phyloP scores from a whole-genome alignment of 1,140 invertebrate species.

The Lasioglossum baleicum region DNA sequence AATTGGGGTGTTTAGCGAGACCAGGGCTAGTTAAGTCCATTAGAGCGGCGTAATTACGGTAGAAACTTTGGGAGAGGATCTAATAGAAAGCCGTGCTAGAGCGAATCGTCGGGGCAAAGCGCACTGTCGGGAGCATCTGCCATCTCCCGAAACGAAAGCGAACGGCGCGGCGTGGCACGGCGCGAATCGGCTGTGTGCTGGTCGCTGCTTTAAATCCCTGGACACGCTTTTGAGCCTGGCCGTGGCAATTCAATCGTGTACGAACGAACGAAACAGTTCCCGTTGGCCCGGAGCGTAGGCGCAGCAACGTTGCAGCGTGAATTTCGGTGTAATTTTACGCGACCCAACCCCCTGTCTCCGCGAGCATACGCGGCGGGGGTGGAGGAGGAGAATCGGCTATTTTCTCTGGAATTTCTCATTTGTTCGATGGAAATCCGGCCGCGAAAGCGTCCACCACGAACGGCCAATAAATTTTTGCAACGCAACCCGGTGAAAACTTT shows the following conservation, averaged over 20 bases:
- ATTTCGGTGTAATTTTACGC: slow-evolving; percentile 36
- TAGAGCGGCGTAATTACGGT: no score
- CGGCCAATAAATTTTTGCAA: slow-evolving; percentile 8
- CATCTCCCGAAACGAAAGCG: no score
- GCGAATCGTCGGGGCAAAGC: no score
- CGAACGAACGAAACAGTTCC: slow-evolving; percentile 1
- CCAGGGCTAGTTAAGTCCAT: no score
- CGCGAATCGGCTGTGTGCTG: no score
- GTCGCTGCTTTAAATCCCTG: slow-evolving; percentile 12
- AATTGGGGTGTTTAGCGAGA: no score
- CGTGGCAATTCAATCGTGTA: slow-evolving; percentile 28
- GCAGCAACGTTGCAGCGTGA: slow-evolving; percentile 5
- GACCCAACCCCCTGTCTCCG: no score
- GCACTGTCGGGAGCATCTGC: no score
- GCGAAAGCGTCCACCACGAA: neutral
- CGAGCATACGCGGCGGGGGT: neutral
- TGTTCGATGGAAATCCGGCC: slow-evolving; percentile 25
- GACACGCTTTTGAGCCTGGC: slow-evolving; percentile 31
- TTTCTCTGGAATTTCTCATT: slow-evolving; percentile 46
- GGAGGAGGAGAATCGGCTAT: neutral
- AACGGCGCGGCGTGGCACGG: no score
- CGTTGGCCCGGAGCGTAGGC: neutral
- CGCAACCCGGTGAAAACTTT: neutral
- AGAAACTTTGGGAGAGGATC: no score
- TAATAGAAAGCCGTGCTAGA: no score